Conservation (phyloP, 2,888 invertebrate genomes). For the Chymomyza caudatula region DNA sequence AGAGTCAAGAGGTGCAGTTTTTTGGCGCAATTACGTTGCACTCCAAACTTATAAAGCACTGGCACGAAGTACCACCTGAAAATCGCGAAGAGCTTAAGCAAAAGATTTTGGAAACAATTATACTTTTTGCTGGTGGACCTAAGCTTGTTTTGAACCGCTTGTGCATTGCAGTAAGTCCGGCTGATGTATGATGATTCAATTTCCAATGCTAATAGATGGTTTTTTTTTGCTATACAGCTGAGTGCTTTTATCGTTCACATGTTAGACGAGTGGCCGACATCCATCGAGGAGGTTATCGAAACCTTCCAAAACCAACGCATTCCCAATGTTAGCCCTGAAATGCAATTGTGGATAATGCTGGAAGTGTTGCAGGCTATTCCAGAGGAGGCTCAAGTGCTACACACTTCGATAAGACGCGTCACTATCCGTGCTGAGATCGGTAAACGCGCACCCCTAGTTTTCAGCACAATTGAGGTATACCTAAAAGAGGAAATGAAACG, state of each 20-base stretch:
- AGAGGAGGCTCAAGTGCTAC: conserved; percentile 82
- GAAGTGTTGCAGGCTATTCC: conserved; percentile 92
- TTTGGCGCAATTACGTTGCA: conserved; percentile 95
- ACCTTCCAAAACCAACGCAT: conserved; percentile 81
- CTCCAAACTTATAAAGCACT: conserved; percentile 91
- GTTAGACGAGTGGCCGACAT: conserved; percentile 80
- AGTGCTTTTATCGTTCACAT: conserved; percentile 90
- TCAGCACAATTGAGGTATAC: conserved; percentile 75
- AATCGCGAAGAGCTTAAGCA: conserved; percentile 88
- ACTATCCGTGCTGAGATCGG: conserved; percentile 74
- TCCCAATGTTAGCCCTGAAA: conserved; percentile 81
- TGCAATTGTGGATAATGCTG: conserved; percentile 84
- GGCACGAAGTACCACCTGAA: conserved; percentile 90
- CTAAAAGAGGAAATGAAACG: conserved; percentile 70
- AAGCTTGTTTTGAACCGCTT: conserved; percentile 91
- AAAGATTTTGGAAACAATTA: conserved; percentile 87
- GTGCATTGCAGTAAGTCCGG: conserved; percentile 86
- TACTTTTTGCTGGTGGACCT: conserved; percentile 88
- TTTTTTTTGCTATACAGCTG: conserved; percentile 81
- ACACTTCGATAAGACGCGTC: conserved; percentile 76
- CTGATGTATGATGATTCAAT: not conserved
- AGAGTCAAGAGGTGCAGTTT: conserved; percentile 94
- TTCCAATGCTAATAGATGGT: not conserved
- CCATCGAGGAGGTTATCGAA: conserved; percentile 86
- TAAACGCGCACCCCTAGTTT: conserved; percentile 73